Base-by-base conservation (phyloP, 64 coral and sea anemone genomes). In the Pachyseris speciosa region DNA sequence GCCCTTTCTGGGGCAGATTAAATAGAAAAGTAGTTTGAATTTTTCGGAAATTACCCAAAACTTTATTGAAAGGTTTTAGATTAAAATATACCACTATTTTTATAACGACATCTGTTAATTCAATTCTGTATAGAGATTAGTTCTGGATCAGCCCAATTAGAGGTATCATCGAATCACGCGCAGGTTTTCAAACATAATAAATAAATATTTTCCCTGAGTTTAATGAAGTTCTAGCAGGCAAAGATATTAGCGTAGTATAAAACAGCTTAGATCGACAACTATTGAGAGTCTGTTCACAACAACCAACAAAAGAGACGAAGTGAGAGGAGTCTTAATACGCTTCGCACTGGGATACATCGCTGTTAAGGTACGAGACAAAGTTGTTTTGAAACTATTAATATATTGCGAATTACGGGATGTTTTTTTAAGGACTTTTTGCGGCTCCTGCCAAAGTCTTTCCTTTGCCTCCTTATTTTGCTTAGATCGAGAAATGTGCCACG, bases 191-290 rank as follows among this genome's bases (percentile, higher is more conserved):
- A 61, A 61, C 0, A 81, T 31, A 20, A 39, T 27, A 19, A 63
- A 81, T 38, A 63, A 81, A 81, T 61, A 63, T 63, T 81, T 4
- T 41, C 19, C 13, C 15, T 61, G 19, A 59, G 77, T 61, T 36
- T 61, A 81, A 81, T 81, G 39, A 40, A 37, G 12, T 39, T 81
- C 34, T 38, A 7, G 73, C 31, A 3, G 6, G 20, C 2, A 20
- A 72, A 9, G 19, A 7, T 41, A 1, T 40, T 17, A 51, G 22
- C 15, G 30, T 4, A 33, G 73, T 50, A 76, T 76, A 52, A 52
- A 76, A 27, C 26, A 31, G 73, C 44, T 16, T 1, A 31, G 43
- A 29, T 51, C 0, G 26, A 39, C 17, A 41, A 5, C 37, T 43
- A 8, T 16, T 5, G 15, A 15, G 7, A 49, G 22, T 20, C 4